Conservation (phyloP, 1,140 invertebrate genomes). For the Galleria mellonella region DNA sequence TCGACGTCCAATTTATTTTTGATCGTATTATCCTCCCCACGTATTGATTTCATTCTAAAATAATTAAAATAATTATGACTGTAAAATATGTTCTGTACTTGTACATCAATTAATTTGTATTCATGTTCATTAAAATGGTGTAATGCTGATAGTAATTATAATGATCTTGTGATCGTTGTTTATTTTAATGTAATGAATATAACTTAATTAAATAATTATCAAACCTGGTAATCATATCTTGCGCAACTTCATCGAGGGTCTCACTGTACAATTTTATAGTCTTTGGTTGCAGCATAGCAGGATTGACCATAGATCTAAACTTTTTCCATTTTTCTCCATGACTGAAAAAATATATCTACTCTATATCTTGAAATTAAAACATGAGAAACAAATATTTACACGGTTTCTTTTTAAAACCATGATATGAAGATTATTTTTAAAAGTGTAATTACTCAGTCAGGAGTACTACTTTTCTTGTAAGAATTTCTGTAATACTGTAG, state of each 20-base stretch:
- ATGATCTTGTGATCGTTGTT: no score
- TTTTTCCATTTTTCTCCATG: slow-evolving; percentile 83
- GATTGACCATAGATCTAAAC: slow-evolving; percentile 19
- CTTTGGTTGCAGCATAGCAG: slow-evolving; percentile 18
- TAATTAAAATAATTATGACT: no score
- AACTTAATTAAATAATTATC: no score
- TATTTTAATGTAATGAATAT: no score
- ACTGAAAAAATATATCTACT: slow-evolving; percentile 69
- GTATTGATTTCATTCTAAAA: slow-evolving; percentile 72
- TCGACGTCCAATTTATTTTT: slow-evolving; percentile 76
- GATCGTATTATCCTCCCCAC: slow-evolving; percentile 73
- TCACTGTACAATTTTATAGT: slow-evolving; percentile 43
- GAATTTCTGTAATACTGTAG: slow-evolving; percentile 12
- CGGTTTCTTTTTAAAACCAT: not conserved
- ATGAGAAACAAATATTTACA: not conserved
- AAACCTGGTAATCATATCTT: slow-evolving; percentile 42
- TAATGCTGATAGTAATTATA: no score
- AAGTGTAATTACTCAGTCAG: slow-evolving; percentile 12
- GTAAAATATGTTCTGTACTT: not conserved
- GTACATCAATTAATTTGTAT: no score
- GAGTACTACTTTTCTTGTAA: slow-evolving; percentile 7
- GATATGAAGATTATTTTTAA: not conserved
- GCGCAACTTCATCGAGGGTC: slow-evolving; percentile 59
- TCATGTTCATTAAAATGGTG: no score
- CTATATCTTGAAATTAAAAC: slow-evolving; percentile 50